Base-by-base conservation (phyloP, 2,888 invertebrate genomes). In the Beris chalybata region DNA sequence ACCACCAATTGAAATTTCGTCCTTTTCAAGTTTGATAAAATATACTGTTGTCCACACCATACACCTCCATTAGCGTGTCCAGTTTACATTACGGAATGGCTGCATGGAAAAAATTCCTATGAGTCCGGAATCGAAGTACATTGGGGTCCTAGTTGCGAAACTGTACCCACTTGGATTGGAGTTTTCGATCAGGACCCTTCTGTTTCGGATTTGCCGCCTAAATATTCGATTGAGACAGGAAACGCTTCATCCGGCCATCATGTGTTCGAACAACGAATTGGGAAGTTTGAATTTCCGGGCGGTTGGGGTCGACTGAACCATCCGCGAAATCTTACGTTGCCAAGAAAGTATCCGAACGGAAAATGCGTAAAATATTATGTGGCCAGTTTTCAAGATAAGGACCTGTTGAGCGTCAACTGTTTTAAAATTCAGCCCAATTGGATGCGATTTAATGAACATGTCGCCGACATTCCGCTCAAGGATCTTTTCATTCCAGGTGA, bases 351-450 rank as follows among this genome's bases (percentile, higher is more conserved):
- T 67, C 73, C 76, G 3, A 84, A 83, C 13, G 82, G 83, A 12
- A 85, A 84, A 73, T 91, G 91, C 73, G 81, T 90, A 38, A 87
- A 89, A 73, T 89, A 87, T 64, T 90, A 89, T 85, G 86, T 88
- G 13, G 88, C 87, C 12, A 87, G 89, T n/a, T 84, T 83, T 53
- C 86, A 84, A 57, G 84, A 85, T 71, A 82, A 82, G 22, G 84
- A 89, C 68, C 78, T 86, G 38, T 83, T 87, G 52, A 84, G 84
- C 61, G 74, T 80, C 1, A 86, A 89, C 72, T 93, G 93, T 75
- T 79, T 94, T 30, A 88, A 88, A 76, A 90, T 92, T 69, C 88
- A 90, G 76, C 93, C 93, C 0, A 90, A 89, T 30, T 94, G 94
- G 93, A 92, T 93, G 92, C 85, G 85, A 73, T 89, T 91, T 56